Conservation (phyloP, 2,113 vertebrate genomes). For the Nannospalax galili region DNA sequence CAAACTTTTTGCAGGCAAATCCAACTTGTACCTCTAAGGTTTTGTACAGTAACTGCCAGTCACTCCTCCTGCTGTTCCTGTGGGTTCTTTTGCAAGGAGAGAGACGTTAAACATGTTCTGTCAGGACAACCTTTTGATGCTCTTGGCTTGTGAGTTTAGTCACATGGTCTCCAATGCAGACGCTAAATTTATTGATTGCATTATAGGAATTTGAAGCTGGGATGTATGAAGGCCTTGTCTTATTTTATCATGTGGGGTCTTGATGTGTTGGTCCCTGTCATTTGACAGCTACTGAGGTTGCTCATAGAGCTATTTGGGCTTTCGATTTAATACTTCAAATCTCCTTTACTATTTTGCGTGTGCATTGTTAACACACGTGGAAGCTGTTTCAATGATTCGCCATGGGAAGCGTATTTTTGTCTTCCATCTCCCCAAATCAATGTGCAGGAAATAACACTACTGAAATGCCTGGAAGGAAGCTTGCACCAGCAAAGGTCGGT, state of each 20-base stretch:
- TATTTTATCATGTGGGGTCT: neutral
- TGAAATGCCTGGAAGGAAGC: neutral
- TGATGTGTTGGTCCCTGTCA: neutral
- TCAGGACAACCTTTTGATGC: neutral
- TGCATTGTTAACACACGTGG: neutral
- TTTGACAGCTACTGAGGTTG: neutral
- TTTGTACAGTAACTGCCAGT: neutral
- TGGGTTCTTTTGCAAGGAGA: neutral
- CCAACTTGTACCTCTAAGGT: neutral
- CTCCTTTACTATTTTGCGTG: neutral
- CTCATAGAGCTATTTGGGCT: neutral
- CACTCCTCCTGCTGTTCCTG: accelerated
- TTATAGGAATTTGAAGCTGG: neutral
- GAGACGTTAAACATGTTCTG: neutral
- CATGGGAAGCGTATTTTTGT: neutral
- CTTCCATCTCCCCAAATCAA: neutral
- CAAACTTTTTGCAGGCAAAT: neutral
- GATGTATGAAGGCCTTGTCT: neutral
- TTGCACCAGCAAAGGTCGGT: neutral
- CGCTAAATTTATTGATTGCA: too few species aligned
- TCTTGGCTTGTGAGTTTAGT: neutral
- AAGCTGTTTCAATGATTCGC: neutral
- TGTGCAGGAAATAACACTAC: neutral
- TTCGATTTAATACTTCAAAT: neutral
- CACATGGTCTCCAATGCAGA: neutral